Evolutionary conservation across 2,113 vertebrate genomes (phyloP), one percentile per base, ranked within the genome.

Genomic region (Octodon degus): DNA sequence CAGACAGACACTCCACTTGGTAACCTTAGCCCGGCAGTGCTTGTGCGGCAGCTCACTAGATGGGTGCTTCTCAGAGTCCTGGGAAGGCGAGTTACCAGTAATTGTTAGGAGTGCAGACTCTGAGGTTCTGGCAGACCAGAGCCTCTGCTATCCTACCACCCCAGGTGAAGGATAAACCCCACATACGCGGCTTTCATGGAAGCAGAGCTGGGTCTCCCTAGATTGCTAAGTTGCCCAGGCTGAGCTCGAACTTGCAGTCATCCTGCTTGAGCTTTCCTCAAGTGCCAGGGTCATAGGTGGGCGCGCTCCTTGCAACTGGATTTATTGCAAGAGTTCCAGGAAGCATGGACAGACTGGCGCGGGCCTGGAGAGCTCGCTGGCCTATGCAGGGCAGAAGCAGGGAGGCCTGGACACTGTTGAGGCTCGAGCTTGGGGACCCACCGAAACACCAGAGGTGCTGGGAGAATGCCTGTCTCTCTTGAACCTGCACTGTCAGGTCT

Each of bases 361-460:
- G 4, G 43, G 14, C 40, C 32, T 0, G 0, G 27, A 34, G 2
- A 4, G 50, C 22, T 34, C 27, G 22, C 1, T 2, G n/a, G 9
- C 19, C 32, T 1, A 1, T 40, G n/a, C 0, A 5, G 34, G 2
- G 11, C 19, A 72, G 58, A 25, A 30, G 40, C n/a, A 53, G 43
- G 27, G 58, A 30, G n/a, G 53, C 43, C n/a, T 0, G 1, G 11
- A 50, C 30, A 34, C 4, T 27, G 6, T 43, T 14, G 34, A 24
- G 47, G 19, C 17, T 12, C 17, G 9, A 4, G 4, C 19, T 12
- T 60, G 12, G 22, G 50, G 0, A 2, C 13, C 68, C 2, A 17
- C 19, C 8, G 3, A 16, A 50, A 3, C 2, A 6, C 5, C n/a
- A 74, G 43, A 74, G 67, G 1, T 22, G 8, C 2, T 50, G 32